These are phyloP conservation scores for Uria aalge DNA, from an alignment of 2,113 vertebrate species.

Conservation along the genomic window DNA sequence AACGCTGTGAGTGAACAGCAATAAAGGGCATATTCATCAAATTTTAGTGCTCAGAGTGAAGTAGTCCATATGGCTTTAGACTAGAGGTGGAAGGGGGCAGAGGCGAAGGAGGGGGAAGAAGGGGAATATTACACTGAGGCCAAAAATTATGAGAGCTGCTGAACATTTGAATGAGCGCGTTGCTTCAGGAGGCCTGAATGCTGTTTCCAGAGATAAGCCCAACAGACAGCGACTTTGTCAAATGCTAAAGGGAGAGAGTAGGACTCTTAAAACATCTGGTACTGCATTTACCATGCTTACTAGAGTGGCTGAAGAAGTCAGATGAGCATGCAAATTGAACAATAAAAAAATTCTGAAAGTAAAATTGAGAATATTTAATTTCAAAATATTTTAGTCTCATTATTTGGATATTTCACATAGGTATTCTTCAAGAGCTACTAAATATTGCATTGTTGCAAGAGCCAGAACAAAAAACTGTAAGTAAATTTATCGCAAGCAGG, in stretches of 20 bases:
- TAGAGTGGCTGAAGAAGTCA: neutral
- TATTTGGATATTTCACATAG: neutral
- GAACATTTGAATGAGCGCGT: neutral
- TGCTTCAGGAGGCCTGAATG: neutral
- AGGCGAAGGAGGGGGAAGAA: neutral
- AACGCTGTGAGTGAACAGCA: neutral
- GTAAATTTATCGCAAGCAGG: neutral
- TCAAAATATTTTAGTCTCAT: neutral
- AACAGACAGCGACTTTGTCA: neutral
- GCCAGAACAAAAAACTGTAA: neutral
- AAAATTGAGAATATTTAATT: neutral
- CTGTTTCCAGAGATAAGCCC: neutral
- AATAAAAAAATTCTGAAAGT: neutral
- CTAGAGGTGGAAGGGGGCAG: neutral
- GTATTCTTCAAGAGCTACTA: neutral
- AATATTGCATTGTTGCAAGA: neutral
- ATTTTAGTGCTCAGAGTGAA: slow-evolving; percentile 29
- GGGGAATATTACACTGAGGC: neutral
- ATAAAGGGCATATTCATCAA: slow-evolving; percentile 59
- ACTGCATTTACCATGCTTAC: neutral
- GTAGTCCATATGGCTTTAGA: slow-evolving; percentile 47
- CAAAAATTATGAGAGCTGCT: neutral
- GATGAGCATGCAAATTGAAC: neutral
- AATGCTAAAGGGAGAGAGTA: neutral
- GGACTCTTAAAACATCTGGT: neutral